Conservation (phyloP, 2,888 invertebrate species). For the Caprella mutica region DNA sequence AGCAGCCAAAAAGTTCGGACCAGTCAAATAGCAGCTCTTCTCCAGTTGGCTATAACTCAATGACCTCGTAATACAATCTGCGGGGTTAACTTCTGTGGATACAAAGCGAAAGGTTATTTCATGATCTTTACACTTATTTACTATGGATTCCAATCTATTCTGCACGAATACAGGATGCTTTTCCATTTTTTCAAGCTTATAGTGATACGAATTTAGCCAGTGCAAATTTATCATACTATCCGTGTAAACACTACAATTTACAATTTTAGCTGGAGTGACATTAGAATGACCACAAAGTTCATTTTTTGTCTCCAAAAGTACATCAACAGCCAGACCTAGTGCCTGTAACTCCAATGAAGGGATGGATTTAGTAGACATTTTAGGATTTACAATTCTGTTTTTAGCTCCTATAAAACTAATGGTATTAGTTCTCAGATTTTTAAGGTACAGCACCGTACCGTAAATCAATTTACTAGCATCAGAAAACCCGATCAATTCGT, state of each 20-base stretch:
- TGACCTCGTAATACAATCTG: background rate
- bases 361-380: background rate
- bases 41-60: background rate
- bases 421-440: background rate
- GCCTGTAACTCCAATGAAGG: background rate
- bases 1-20: too few species aligned
- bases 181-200: constrained; percentile 1
- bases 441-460: background rate
- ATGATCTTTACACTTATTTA: background rate
- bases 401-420: background rate
- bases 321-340: background rate
- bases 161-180: constrained; percentile 1
- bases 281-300: background rate
- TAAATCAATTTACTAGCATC: constrained; percentile 1
- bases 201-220: background rate
- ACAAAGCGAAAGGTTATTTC: background rate
- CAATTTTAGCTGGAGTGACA: background rate
- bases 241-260: background rate
- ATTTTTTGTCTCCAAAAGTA: background rate
- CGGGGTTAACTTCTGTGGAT: background rate
- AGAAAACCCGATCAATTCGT: background rate
- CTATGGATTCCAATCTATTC: background rate
- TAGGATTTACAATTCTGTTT: background rate
- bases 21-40: background rate
- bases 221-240: background rate